Evolutionary conservation across 2,797 vertebrate genomes (phyloP).

Genomic region (Salarias fasciatus): DNA sequence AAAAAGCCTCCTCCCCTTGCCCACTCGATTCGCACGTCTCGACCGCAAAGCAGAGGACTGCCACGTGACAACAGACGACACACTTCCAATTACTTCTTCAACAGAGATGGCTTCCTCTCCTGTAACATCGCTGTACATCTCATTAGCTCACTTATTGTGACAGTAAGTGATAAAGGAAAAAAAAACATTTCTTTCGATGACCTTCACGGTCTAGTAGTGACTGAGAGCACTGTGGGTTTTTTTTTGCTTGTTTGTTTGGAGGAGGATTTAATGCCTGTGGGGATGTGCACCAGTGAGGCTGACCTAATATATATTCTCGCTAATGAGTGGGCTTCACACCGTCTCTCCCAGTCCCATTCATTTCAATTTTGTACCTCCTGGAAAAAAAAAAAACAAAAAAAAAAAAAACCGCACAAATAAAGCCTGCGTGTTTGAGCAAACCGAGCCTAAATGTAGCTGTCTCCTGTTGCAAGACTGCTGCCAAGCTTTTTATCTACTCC

Average conservation of each 20-base stretch:
- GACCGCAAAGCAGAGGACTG: constrained; percentile 41
- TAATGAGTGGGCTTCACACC: constrained; percentile 58
- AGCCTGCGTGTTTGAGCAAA: constrained; percentile 54
- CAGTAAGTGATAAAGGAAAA: constrained; percentile 9
- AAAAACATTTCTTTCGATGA: constrained; percentile 2
- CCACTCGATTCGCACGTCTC: constrained; percentile 45
- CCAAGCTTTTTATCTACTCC: constrained; percentile 70
- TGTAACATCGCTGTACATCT: constrained; percentile 21
- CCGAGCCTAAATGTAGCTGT: constrained; percentile 20
- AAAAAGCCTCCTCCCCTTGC: constrained; percentile 37
- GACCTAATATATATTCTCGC: constrained; percentile 55
- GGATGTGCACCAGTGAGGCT: constrained; percentile 37
- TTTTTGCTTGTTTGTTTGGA: constrained; percentile 50
- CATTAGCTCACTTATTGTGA: constrained; percentile 17
- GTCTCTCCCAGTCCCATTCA: constrained; percentile 55
- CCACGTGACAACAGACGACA: constrained; percentile 49
- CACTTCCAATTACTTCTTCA: constrained; percentile 36
- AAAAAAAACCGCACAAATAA: constrained; percentile 63
- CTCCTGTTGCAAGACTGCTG: constrained; percentile 56
- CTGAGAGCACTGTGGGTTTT: constrained; percentile 30
- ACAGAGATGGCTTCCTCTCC: constrained; percentile 25
- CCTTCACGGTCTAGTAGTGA: constrained; percentile 32
- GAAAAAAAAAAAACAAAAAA: too few species aligned
- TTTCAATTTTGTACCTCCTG: constrained; percentile 66
- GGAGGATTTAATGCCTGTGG: constrained; percentile 40